Evolutionary conservation across 2,113 vertebrate genomes (phyloP), one percentile per base, ranked within the genome.

Genomic region (Regulus satrapa): DNA sequence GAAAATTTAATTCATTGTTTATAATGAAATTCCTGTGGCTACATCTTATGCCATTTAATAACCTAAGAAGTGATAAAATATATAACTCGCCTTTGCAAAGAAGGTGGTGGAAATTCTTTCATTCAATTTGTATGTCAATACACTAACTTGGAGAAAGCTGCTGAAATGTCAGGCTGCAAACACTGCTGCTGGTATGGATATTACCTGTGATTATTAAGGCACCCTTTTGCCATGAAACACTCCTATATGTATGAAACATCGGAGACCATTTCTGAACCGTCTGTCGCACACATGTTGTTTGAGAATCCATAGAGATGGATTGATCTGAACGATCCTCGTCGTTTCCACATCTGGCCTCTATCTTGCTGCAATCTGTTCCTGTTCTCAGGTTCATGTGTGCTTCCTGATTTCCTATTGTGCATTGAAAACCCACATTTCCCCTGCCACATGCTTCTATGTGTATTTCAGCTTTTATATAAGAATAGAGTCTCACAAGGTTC

Each of bases 401-500:
- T 95, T 94, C 89, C 92, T 85, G 89, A 88, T 85, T 95, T 93
- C 84, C 93, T 51, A 17, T 89, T 95, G 84, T 92, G 78, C 75
- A 91, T 67, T 88, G 67, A 79, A 91, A 94, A 82, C 69, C 12
- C 36, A 31, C 51, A 85, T 85, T 89, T 92, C 87, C 89, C 74
- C 38, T 55, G 38, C 71, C 74, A 55, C 41, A 24, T 87, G 55
- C 17, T 89, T 76, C 48, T 75, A 40, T 46, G 25, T 54, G 15
- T 63, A 58, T 75, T 81, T 74, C 58, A 92, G 16, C 45, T 89
- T 91, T 87, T 77, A 67, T 62, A 77, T 40, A 85, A 91, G 49
- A 92, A 48, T 25, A 79, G 32, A 67, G 15, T 66, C n/a, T 74
- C 71, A 40, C 29, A 41, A 62, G 58, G 38, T 82, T 95, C 54